Evolutionary conservation across 2,113 vertebrate species (phyloP), one percentile per base, ranked within the genome.

Genomic region (Bettongia penicillata): DNA sequence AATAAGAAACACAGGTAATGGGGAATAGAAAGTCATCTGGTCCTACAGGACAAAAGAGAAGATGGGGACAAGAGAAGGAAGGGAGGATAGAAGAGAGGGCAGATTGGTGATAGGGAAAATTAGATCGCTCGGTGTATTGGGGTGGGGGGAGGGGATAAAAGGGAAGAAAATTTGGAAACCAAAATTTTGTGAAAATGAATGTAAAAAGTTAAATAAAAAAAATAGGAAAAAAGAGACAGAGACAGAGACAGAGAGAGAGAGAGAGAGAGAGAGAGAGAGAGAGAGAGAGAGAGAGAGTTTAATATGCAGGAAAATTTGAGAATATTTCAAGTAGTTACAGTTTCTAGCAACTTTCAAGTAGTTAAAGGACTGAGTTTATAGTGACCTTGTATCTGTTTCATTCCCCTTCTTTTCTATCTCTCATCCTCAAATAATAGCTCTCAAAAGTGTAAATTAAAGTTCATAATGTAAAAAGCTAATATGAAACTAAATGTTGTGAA

Each of bases 321-420:
- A 84, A 84, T 22, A 84, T 43, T 84, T 84, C n/a, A 84, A 8
- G 51, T 52, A 61, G 43, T n/a, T 89, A 10, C 77, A 90, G 91
- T 52, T 22, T 23, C 3, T 8, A 53, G n/a, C 0, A 92, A 6
- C 16, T 84, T 96, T 84, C 16, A 94, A 89, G 31, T 89, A 90
- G 47, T 43, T 91, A 37, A 90, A 47, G 14, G 23, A 91, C 48
- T 53, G 93, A 43, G 52, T 94, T 92, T 51, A 9, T 68, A n/a
- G 1, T 50, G 9, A 25, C 3, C 50, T 49, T 92, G 26, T 51
- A 91, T 52, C 50, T 51, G 10, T 3, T 55, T 48, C 57, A 2
- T 91, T 91, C 96, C 93, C 11, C 95, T 31, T 95, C 4, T 94
- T 22, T 16, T 91, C n/a, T 47, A 51, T 31, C 24, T 77, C 43